Percentiles rank a stretch among this genome's conserved stretches.
These are phyloP conservation scores for Tenthredo livida DNA, from an alignment of 2,888 invertebrate genomes.

Conservation along the genomic window DNA sequence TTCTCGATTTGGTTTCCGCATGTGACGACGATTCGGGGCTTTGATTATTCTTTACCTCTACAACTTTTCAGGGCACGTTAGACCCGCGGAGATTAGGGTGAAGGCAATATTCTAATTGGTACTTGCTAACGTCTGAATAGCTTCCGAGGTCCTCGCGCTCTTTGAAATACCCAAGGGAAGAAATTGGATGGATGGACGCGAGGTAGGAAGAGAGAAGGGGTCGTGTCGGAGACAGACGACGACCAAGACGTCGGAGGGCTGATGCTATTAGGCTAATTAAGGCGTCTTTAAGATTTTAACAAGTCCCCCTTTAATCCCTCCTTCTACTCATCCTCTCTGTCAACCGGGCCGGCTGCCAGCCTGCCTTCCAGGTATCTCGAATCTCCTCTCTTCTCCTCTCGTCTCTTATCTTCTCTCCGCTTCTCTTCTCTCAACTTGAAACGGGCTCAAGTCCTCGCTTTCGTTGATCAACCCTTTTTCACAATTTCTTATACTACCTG, in stretches of 20 bases:
- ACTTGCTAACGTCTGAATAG: slow-evolving; percentile 62
- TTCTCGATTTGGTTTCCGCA: not conserved
- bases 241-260: slow-evolving; percentile 59
- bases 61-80: not conserved
- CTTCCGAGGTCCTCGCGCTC: slow-evolving; percentile 56
- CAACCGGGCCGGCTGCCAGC: slow-evolving; percentile 22
- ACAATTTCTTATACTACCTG: not conserved
- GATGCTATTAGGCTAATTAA: slow-evolving; percentile 71
- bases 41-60: not conserved
- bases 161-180: slow-evolving; percentile 59
- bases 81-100: slow-evolving; percentile 20
- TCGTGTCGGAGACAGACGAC: slow-evolving; percentile 34
- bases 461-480: slow-evolving; percentile 8
- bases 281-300: slow-evolving; percentile 60
- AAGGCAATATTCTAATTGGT: slow-evolving; percentile 60
- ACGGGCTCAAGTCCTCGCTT: slow-evolving; percentile 17
- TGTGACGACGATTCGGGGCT: not conserved
- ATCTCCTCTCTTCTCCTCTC: not conserved
- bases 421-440: not conserved
- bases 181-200: slow-evolving; percentile 62
- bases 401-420: not conserved
- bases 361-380: not conserved
- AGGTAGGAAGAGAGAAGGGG: slow-evolving; percentile 15
- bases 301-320: slow-evolving; percentile 51
- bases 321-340: slow-evolving; percentile 15